Conservation (phyloP, 1,140 invertebrate species). For the Solenopsis fugax region DNA sequence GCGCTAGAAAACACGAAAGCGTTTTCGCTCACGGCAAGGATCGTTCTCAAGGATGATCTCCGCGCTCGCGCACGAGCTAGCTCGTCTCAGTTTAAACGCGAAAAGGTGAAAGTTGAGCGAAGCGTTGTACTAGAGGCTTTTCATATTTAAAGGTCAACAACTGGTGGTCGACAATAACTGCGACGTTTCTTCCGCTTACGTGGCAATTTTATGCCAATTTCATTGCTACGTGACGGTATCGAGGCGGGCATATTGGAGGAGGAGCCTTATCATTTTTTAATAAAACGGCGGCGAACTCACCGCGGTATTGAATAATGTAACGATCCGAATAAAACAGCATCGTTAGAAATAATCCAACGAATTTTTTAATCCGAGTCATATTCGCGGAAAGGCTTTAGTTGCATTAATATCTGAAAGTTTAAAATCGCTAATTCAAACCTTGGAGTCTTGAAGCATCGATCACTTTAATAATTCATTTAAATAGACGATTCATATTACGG, state of each 20-base stretch:
- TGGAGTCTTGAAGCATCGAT: neutral
- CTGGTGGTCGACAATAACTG: constrained; percentile 57
- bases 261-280: constrained; percentile 28
- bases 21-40: constrained; percentile 59
- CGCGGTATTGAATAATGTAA: constrained; percentile 28
- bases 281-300: neutral
- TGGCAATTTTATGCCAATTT: constrained; percentile 51
- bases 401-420: neutral
- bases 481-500: neutral
- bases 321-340: neutral
- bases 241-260: neutral
- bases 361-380: neutral
- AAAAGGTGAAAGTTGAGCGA: constrained; percentile 63
- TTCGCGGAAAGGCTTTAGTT: neutral
- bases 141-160: constrained; percentile 66
- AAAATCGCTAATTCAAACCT: neutral
- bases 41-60: constrained; percentile 60
- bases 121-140: constrained; percentile 46
- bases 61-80: constrained; percentile 22
- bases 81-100: constrained; percentile 53
- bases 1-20: constrained; percentile 13
- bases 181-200: constrained; percentile 61
- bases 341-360: neutral
- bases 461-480: neutral
- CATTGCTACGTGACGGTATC: constrained; percentile 44